These are phyloP conservation scores for Ivindomyrus marchei DNA, from an alignment of 2,113 vertebrate genomes.

Conservation along the genomic window DNA sequence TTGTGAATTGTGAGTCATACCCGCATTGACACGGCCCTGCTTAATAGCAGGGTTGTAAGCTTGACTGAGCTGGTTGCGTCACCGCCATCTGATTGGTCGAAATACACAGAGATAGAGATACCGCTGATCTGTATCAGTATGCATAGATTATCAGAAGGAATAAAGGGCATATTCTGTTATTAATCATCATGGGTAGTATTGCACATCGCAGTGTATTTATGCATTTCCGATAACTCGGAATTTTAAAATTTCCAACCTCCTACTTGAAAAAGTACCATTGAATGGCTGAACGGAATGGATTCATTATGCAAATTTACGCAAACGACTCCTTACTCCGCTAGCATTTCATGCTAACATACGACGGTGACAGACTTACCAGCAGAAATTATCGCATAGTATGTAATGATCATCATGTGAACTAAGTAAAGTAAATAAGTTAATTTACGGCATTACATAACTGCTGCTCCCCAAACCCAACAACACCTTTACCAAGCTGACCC, in stretches of 20 bases:
- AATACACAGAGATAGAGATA: neutral
- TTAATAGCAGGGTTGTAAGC: neutral
- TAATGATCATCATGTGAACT: neutral
- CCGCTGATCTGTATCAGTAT: neutral
- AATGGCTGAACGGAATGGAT: neutral
- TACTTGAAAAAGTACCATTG: neutral
- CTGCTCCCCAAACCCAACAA: too few species aligned
- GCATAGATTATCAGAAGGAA: neutral
- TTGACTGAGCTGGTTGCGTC: neutral
- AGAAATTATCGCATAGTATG: neutral
- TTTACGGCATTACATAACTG: too few species aligned
- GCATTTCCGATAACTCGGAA: neutral
- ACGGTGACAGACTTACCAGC: neutral
- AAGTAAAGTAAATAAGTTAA: neutral
- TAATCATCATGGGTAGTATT: neutral
- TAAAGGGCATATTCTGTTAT: neutral
- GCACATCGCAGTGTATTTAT: neutral
- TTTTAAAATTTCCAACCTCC: neutral
- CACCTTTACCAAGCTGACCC: too few species aligned
- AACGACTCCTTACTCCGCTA: neutral
- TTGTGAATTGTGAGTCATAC: neutral
- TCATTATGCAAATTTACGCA: neutral
- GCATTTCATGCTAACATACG: neutral
- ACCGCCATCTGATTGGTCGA: neutral
- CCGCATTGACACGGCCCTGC: neutral